These are phyloP conservation scores for Spondyliosoma cantharus DNA, from an alignment of 2,797 vertebrate genomes.

Conservation along the genomic window DNA sequence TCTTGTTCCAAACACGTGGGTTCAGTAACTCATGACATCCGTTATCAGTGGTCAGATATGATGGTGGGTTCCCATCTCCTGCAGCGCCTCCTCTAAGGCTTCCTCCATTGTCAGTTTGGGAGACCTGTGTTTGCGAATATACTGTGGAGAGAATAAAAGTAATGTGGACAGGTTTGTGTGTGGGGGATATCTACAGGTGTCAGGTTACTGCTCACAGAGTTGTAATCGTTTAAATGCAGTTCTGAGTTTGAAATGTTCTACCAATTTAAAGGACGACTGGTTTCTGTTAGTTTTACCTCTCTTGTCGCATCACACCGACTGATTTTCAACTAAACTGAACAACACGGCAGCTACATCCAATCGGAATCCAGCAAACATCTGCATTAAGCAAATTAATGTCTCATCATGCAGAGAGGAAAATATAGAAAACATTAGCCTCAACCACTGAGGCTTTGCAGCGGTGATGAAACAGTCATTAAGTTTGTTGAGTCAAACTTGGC, in stretches of 20 bases:
- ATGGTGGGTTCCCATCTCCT: conserved; percentile 74
- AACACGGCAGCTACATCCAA: background rate
- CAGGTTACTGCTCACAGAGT: background rate
- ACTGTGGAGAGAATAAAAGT: conserved; percentile 72
- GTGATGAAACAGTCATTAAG: background rate
- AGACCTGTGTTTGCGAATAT: conserved; percentile 81
- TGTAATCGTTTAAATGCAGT: background rate
- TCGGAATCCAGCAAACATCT: background rate
- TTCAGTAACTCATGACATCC: background rate
- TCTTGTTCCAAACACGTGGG: background rate
- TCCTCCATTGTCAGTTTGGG: conserved; percentile 79
- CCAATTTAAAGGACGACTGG: background rate
- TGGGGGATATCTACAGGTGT: background rate
- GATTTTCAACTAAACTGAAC: background rate
- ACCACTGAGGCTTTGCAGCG: background rate
- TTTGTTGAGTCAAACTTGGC: too few species aligned
- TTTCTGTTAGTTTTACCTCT: background rate
- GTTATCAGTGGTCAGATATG: conserved; percentile 46
- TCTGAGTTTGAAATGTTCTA: background rate
- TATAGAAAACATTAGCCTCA: background rate
- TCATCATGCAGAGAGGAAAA: background rate
- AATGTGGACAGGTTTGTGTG: too few species aligned
- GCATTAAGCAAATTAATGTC: too few species aligned
- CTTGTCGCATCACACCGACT: background rate
- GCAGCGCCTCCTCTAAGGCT: conserved; percentile 76